Evolutionary conservation across 2,113 vertebrate genomes (phyloP).

Genomic region (Murina feae): DNA sequence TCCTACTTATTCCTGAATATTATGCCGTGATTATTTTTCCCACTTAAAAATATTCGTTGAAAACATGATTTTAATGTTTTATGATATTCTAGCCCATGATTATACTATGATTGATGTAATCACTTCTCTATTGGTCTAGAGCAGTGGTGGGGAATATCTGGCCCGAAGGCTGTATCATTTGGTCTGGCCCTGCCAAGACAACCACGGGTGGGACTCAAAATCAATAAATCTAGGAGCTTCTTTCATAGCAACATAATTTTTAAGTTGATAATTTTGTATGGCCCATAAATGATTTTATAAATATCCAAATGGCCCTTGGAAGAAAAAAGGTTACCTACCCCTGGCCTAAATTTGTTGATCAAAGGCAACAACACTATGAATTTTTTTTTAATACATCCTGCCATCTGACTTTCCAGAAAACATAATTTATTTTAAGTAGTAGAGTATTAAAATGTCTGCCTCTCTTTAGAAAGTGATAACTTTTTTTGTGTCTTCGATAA

Average conservation of each 20-base stretch:
- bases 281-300: no score
- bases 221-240: no score
- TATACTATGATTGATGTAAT: slow-evolving; percentile 13
- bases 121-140: neutral
- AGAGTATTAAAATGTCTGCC: neutral
- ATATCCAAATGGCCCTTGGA: no score
- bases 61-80: neutral
- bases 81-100: neutral
- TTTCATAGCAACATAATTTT: no score
- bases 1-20: neutral
- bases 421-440: neutral
- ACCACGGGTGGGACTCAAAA: no score
- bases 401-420: neutral
- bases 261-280: no score
- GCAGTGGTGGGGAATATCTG: no score
- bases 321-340: neutral
- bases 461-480: neutral
- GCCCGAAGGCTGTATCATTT: no score
- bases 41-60: slow-evolving; percentile 1
- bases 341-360: neutral
- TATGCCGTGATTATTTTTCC: slow-evolving; percentile 6
- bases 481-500: neutral
- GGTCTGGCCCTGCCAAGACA: no score
- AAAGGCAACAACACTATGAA: neutral
- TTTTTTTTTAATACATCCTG: neutral